These are phyloP conservation scores for Cephus rjabovi DNA, from an alignment of 2,888 invertebrate genomes.

Conservation along the genomic window DNA sequence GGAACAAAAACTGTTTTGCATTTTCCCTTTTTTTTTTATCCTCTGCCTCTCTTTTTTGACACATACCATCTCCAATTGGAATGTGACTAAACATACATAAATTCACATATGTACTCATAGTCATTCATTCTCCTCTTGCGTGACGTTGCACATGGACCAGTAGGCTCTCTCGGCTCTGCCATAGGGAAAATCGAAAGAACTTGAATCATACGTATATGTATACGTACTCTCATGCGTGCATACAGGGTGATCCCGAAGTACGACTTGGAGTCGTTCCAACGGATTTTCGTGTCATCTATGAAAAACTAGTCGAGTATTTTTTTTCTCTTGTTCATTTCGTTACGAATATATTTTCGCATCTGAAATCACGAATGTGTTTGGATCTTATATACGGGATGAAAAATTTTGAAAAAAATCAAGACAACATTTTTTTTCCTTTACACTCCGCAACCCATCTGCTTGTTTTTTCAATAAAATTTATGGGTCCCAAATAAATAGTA, in stretches of 20 bases:
- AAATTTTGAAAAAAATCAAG: background rate
- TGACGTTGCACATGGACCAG: background rate
- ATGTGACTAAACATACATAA: background rate
- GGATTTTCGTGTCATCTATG: background rate
- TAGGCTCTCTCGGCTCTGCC: background rate
- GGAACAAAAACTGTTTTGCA: background rate
- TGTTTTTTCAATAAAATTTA: background rate
- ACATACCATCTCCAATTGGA: background rate
- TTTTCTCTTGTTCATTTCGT: background rate
- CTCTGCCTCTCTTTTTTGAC: background rate
- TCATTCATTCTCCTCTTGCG: background rate
- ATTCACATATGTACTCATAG: background rate
- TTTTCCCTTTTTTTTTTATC: background rate
- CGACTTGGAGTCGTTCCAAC: background rate
- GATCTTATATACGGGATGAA: background rate
- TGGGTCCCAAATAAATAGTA: background rate
- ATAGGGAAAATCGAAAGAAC: background rate
- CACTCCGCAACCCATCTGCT: too few relatives aligned
- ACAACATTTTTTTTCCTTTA: too few relatives aligned
- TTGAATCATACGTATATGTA: background rate
- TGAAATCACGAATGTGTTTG: background rate
- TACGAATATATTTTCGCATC: background rate
- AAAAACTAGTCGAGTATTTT: background rate
- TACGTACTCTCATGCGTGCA: background rate
- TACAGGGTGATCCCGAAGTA: background rate